Evolutionary conservation across 2,113 vertebrate genomes (phyloP).

Genomic region (Illadopsis cleaveri): DNA sequence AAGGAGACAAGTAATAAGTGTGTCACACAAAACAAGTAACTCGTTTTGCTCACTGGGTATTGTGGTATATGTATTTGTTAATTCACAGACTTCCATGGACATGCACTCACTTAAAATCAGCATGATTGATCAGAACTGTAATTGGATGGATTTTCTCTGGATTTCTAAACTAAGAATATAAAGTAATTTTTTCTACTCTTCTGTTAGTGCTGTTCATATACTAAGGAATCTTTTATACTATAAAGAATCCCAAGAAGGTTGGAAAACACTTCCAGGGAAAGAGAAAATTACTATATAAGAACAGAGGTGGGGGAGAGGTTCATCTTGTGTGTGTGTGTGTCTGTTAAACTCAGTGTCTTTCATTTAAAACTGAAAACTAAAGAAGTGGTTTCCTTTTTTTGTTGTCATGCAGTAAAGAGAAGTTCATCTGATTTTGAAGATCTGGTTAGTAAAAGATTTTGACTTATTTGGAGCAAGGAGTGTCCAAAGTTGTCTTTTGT

Average conservation of each 20-base stretch:
- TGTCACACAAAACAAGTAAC: background rate
- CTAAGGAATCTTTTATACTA: background rate
- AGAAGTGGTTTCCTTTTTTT: background rate
- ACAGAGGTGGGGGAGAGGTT: background rate
- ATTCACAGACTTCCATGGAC: background rate
- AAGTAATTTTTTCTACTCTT: background rate
- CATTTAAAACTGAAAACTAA: background rate
- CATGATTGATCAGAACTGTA: background rate
- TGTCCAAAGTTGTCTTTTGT: background rate
- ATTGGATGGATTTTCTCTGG: background rate
- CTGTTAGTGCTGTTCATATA: background rate
- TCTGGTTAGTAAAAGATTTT: background rate
- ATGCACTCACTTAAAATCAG: background rate
- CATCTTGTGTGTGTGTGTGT: fast-evolving
- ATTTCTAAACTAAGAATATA: background rate
- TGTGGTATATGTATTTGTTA: background rate
- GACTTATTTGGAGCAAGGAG: background rate
- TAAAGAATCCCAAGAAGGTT: background rate
- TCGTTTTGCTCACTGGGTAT: background rate
- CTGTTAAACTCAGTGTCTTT: background rate
- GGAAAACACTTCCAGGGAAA: background rate
- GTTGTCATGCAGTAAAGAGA: background rate
- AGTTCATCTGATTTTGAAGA: background rate
- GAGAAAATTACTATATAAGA: background rate
- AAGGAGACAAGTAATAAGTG: background rate